These are phyloP conservation scores for Mesoligia furuncula DNA, from an alignment of 2,888 invertebrate species.

Conservation along the genomic window DNA sequence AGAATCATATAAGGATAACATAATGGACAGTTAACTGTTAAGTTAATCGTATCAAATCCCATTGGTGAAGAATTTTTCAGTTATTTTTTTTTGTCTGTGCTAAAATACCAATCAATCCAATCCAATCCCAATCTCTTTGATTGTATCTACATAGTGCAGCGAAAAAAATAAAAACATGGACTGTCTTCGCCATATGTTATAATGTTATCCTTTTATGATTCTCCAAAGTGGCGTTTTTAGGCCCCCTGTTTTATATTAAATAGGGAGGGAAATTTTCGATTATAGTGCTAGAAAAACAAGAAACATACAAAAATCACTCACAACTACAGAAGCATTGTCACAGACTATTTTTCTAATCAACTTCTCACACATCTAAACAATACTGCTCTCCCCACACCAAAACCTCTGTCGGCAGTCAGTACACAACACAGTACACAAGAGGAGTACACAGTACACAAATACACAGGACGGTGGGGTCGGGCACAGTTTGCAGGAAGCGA, in stretches of 20 bases:
- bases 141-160: no score
- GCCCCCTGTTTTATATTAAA: slow-evolving; percentile 7
- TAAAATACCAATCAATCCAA: no score
- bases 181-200: no score
- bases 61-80: no score
- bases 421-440: slow-evolving; percentile 50
- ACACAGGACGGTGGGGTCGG: slow-evolving; percentile 44
- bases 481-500: slow-evolving; percentile 64
- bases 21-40: no score
- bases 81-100: no score
- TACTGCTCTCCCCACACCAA: slow-evolving; percentile 5
- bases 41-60: no score
- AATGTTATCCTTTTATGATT: no score
- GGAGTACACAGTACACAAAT: slow-evolving; percentile 45
- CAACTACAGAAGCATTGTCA: not conserved
- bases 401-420: slow-evolving; percentile 32
- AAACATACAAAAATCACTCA: not conserved
- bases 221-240: no score
- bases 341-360: slow-evolving; percentile 1
- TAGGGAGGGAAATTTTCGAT: not conserved
- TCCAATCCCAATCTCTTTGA: no score
- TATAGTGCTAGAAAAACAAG: not conserved
- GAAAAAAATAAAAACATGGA: no score
- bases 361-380: slow-evolving; percentile 16
- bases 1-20: no score